Base-by-base conservation (phyloP, 2,888 invertebrate species). In the Yponomeuta evonymella region DNA sequence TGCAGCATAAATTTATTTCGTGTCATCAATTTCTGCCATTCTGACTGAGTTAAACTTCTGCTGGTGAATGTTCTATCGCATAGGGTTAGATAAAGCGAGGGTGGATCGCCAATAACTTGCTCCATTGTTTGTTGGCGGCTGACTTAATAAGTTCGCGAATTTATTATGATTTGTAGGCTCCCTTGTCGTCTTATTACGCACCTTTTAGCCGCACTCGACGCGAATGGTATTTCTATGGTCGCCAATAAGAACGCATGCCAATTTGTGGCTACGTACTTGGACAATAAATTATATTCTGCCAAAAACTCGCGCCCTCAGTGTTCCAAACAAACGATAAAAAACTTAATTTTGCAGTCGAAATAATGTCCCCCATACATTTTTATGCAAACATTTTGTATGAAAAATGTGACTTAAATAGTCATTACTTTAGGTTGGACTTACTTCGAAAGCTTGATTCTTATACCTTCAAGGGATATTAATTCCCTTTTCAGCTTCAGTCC, bases 131-230 rank as follows among this genome's bases (percentile, higher is more conserved):
- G 89, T 88, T 85, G 87, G 87, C 87, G 86, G 86, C 86, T 84
- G 89, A 88, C 90, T 89, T 90, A 90, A 90, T 91, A 91, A 91
- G 90, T 89, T 88, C 87, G 79, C 86, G 81, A 88, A 90, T 90
- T 89, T 90, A 90, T 90, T 89, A 89, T 91, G 89, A 90, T 90
- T 90, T 89, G 88, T 89, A 83, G 86, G 81, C 83, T 85, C 84
- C 83, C 84, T 84, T 83, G 86, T 84, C 87, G 84, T 88, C 86
- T 87, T 89, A 86, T 90, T 89, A 89, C 79, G 83, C 80, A 79
- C 80, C 81, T 83, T 85, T 85, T 85, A 87, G 83, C 83, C 78
- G 81, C 84, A 84, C 78, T 79, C 77, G 75, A 80, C 75, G 75
- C 75, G 76, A 80, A 77, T 80, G 78, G 78, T 78, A 75, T 79